Evolutionary conservation across 2,113 vertebrate species (phyloP).

Genomic region (Galbula dea): DNA sequence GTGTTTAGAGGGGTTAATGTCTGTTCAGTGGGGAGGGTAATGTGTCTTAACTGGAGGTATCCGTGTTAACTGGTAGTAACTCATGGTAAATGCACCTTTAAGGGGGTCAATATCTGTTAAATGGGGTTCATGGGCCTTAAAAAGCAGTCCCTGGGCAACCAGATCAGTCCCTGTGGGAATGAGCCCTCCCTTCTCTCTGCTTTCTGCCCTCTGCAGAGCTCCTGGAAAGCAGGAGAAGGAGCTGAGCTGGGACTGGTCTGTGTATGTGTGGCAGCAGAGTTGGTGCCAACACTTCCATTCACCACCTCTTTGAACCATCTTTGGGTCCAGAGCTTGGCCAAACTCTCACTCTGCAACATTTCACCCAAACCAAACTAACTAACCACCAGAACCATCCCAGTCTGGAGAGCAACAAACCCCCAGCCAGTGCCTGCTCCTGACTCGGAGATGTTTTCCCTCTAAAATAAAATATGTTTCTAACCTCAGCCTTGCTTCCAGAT

Average conservation of each 20-base stretch:
- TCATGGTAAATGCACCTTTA: fast-evolving
- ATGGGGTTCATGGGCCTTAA: not conserved
- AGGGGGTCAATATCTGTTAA: too few species aligned
- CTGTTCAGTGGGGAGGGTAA: too few species aligned
- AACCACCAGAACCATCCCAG: not conserved
- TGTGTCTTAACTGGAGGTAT: not conserved
- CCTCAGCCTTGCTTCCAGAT: not conserved
- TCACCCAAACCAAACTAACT: not conserved
- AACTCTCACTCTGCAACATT: not conserved
- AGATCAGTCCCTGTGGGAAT: too few species aligned
- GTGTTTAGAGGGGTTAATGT: too few species aligned
- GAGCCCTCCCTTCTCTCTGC: too few species aligned
- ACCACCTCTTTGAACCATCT: not conserved
- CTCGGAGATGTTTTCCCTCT: not conserved
- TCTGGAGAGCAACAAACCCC: not conserved
- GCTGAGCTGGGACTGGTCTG: too few species aligned
- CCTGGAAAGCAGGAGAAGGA: too few species aligned
- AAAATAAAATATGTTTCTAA: not conserved
- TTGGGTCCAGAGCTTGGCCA: not conserved
- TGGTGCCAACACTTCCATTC: not conserved
- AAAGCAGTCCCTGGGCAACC: not conserved
- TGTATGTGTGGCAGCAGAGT: fast-evolving
- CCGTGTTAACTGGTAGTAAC: too few species aligned
- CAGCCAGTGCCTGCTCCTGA: not conserved
- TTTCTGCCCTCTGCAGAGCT: too few species aligned